Base-by-base conservation (phyloP, 2,888 invertebrate species). In the Apamea sordens region DNA sequence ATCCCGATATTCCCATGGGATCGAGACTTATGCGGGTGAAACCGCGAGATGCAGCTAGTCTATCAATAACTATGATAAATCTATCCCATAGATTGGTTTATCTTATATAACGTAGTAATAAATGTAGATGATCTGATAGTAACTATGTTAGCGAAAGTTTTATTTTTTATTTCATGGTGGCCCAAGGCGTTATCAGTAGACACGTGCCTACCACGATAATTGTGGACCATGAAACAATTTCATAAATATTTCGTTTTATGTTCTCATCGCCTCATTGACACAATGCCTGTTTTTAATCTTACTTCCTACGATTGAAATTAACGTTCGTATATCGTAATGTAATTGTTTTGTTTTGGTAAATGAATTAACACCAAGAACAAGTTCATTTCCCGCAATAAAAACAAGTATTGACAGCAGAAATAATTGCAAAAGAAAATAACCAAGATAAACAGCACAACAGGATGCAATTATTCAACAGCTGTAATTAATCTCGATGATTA, bases 61-160 rank as follows among this genome's bases (percentile, higher is more conserved):
- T 86, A 88, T 84, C 85, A 83, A 87, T 89, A 84, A 84, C 77
- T 77, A 81, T 82, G 82, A 89, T 89, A 82, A 87, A 87, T 89
- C 73, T 79, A 88, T 86, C 77, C 67, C 71, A 77, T 80, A 87
- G 79, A 87, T 89, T 81, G 75, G 77, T 83, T 65, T 84, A 24
- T 59, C 80, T 89, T 89, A 88, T 76, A 76, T 88, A 89, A 89
- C 76, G 21, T 10, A 47, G 76, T 77, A 65, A 84, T 88, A 84
- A 86, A 89, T 77, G 63, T 86, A 80, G 88, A 89, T 86, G 80
- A 81, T 86, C 86, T 81, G 83, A 88, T 89, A 88, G 73, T 68
- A 79, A 81, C n/a, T 70, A 63, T 68, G 81, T 83, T 76, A 89
- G 89, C 88, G 89, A 89, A 89, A 89, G 89, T 89, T 85, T 72